Percentiles rank a stretch among this genome's conserved stretches.
Evolutionary conservation across 1,140 invertebrate species (phyloP).

Genomic region (Temnothorax nylanderi): DNA sequence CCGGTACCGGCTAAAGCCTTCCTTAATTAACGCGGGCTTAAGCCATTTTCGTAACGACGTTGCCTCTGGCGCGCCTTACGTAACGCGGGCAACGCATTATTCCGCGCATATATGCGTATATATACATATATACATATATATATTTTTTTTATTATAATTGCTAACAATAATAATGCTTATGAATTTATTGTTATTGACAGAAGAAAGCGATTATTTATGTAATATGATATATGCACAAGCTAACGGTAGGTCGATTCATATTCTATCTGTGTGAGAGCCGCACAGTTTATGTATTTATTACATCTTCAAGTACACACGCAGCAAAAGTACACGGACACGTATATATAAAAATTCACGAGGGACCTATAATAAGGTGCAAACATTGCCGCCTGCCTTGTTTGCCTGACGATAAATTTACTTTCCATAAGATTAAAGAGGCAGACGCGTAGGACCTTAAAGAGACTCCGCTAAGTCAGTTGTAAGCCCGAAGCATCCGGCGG

Average conservation of each 20-base stretch:
- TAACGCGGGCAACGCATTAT: constrained; percentile 51
- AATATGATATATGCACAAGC: constrained; percentile 13
- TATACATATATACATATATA: not conserved
- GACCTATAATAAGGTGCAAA: constrained; percentile 60
- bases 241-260: not conserved
- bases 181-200: constrained; percentile 1
- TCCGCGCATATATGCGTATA: constrained; percentile 4
- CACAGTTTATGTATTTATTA: constrained; percentile 27
- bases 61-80: constrained; percentile 49
- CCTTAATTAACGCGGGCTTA: constrained; percentile 82
- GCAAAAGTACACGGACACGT: constrained; percentile 41
- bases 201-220: not conserved
- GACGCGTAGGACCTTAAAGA: constrained; percentile 41
- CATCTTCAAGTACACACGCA: constrained; percentile 3
- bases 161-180: not conserved
- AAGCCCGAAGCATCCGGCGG: not conserved
- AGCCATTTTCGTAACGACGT: constrained; percentile 77
- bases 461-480: constrained; percentile 23
- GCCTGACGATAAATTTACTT: constrained; percentile 51
- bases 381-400: constrained; percentile 43
- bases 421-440: constrained; percentile 52
- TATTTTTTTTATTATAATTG: not conserved
- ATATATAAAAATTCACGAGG: constrained; percentile 47
- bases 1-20: constrained; percentile 78
- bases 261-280: not conserved